Conservation (phyloP, 2,888 invertebrate species). For the Drosophila meridionalis region DNA sequence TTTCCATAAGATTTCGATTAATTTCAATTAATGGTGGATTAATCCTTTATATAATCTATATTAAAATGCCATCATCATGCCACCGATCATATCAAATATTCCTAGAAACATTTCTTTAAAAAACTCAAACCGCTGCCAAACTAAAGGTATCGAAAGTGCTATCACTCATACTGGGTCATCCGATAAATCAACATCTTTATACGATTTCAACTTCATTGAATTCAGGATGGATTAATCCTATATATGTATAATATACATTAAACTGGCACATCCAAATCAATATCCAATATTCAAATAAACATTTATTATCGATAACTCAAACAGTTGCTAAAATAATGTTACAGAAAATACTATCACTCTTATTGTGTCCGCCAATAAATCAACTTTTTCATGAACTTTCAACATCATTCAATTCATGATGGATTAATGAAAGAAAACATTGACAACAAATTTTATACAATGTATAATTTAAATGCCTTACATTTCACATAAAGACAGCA, state of each 20-base stretch:
- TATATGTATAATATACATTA: too few relatives aligned
- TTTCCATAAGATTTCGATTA: too few relatives aligned
- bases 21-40: too few relatives aligned
- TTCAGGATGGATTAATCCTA: too few relatives aligned
- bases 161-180: too few relatives aligned
- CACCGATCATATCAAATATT: too few relatives aligned
- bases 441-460: constrained; percentile 1
- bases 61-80: not conserved
- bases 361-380: not conserved
- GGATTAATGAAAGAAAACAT: not conserved
- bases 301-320: not conserved
- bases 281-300: not conserved
- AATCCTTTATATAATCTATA: too few relatives aligned
- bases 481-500: constrained; percentile 11
- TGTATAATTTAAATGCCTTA: constrained; percentile 10
- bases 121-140: too few relatives aligned
- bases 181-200: too few relatives aligned
- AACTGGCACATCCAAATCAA: not conserved
- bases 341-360: not conserved
- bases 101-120: too few relatives aligned
- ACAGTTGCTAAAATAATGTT: not conserved
- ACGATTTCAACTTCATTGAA: too few relatives aligned
- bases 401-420: not conserved
- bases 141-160: too few relatives aligned
- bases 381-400: not conserved